A percentile compares a stretch with the other conserved stretches of the same genome.
These are phyloP conservation scores for Listronotus bonariensis DNA, from an alignment of 1,140 invertebrate species.

Conservation along the genomic window DNA sequence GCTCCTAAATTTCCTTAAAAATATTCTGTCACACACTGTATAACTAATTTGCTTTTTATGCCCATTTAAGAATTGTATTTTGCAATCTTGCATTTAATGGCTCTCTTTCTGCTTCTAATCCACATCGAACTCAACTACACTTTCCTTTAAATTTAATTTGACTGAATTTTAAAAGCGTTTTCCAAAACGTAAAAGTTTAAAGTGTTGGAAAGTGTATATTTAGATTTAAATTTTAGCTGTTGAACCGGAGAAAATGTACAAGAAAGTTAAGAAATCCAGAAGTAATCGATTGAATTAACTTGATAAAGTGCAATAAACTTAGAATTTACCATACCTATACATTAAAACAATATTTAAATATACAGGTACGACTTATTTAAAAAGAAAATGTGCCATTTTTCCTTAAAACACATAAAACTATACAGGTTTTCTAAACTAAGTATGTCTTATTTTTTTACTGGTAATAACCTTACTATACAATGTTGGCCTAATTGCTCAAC, in stretches of 20 bases:
- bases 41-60: neutral
- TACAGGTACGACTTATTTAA: too few species aligned
- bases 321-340: too few species aligned
- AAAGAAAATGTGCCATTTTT: too few species aligned
- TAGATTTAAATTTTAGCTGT: slow-evolving; percentile 18
- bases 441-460: too few species aligned
- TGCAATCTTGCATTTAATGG: neutral
- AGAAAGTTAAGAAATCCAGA: neutral
- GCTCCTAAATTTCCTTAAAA: too few species aligned
- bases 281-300: slow-evolving; percentile 6
- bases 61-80: neutral
- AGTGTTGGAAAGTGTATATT: slow-evolving; percentile 15
- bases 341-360: too few species aligned
- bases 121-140: slow-evolving; percentile 10
- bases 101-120: slow-evolving; percentile 12
- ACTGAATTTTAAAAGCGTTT: slow-evolving; percentile 7
- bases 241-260: slow-evolving; percentile 12
- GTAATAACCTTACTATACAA: too few species aligned
- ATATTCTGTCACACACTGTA: too few species aligned
- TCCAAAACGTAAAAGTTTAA: slow-evolving; percentile 7
- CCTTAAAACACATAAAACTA: too few species aligned
- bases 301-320: neutral
- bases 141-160: slow-evolving; percentile 18
- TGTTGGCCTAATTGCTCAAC: too few species aligned
- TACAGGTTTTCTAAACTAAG: too few species aligned